Evolutionary conservation across 2,888 invertebrate genomes (phyloP).

Genomic region (Oxytorus armatus): DNA sequence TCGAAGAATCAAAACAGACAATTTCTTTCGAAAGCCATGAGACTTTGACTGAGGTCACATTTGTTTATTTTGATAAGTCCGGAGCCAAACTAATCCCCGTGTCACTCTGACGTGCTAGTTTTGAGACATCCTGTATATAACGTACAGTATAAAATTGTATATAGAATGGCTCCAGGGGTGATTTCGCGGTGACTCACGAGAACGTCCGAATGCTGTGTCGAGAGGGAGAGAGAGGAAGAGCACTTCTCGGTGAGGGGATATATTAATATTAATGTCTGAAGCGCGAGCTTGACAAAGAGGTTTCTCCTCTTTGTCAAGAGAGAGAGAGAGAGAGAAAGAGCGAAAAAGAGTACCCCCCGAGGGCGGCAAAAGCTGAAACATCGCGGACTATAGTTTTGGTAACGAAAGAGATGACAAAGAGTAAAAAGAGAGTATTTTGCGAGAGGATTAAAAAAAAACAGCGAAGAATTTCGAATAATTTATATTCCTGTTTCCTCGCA

Average conservation of each 20-base stretch:
- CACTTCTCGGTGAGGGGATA: constrained; percentile 43
- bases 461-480: neutral
- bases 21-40: too few relatives aligned
- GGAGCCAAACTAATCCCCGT: too few relatives aligned
- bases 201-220: constrained; percentile 45
- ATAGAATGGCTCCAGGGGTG: constrained; percentile 37
- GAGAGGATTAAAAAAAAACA: constrained; percentile 4
- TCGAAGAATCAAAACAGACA: too few relatives aligned
- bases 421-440: neutral
- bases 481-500: constrained; percentile 1
- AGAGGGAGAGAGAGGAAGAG: constrained; percentile 54
- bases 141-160: constrained; percentile 28
- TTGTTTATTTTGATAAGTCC: too few relatives aligned
- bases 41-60: too few relatives aligned
- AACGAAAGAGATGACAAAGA: constrained; percentile 13
- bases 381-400: constrained; percentile 24
- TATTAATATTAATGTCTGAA: constrained; percentile 63
- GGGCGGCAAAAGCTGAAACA: constrained; percentile 38
- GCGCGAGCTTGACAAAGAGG: constrained; percentile 46
- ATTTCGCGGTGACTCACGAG: constrained; percentile 63
- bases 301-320: too few relatives aligned
- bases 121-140: too few relatives aligned
- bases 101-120: too few relatives aligned
- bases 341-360: neutral
- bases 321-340: neutral